These are phyloP conservation scores for Hydractinia symbiolongicarpus DNA, from an alignment of 30 jellyfish, hydroid and myxozoan species.

Conservation along the genomic window DNA sequence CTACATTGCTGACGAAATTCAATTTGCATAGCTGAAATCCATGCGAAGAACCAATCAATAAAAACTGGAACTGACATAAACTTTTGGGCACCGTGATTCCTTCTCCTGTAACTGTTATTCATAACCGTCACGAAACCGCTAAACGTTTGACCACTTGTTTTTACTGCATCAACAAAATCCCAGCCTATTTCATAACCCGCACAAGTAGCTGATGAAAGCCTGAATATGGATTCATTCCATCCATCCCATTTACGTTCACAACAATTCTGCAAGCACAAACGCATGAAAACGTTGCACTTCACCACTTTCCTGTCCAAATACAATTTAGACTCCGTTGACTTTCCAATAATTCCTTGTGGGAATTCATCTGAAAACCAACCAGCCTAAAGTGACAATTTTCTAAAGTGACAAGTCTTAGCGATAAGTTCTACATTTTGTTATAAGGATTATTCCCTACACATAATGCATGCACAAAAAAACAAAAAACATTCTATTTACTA, in stretches of 20 bases:
- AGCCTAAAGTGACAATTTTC: not conserved
- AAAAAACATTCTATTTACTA: too few relatives aligned
- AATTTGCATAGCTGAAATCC: constrained; percentile 10
- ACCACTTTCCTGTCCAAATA: constrained; percentile 6
- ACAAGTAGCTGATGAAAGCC: constrained; percentile 3
- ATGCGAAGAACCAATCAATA: constrained; percentile 18
- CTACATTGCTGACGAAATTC: constrained; percentile 10
- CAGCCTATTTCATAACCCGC: constrained; percentile 18
- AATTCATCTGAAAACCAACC: constrained; percentile 8
- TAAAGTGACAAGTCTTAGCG: too few relatives aligned
- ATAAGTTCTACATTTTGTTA: too few relatives aligned
- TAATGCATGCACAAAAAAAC: too few relatives aligned
- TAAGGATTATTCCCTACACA: too few relatives aligned
- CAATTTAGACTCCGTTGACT: not conserved
- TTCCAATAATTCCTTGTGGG: not conserved
- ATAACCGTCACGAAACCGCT: not conserved
- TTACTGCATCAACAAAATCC: constrained; percentile 10
- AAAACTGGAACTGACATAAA: constrained; percentile 4
- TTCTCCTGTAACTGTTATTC: constrained; percentile 4
- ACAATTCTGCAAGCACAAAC: not conserved
- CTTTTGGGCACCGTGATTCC: not conserved
- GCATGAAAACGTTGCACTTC: not conserved
- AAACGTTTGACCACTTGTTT: not conserved
- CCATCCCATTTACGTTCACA: constrained; percentile 14
- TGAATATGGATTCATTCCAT: constrained; percentile 8